These are phyloP conservation scores for Hoplostethus mediterraneus DNA, from an alignment of 2,797 vertebrate genomes.

Conservation along the genomic window DNA sequence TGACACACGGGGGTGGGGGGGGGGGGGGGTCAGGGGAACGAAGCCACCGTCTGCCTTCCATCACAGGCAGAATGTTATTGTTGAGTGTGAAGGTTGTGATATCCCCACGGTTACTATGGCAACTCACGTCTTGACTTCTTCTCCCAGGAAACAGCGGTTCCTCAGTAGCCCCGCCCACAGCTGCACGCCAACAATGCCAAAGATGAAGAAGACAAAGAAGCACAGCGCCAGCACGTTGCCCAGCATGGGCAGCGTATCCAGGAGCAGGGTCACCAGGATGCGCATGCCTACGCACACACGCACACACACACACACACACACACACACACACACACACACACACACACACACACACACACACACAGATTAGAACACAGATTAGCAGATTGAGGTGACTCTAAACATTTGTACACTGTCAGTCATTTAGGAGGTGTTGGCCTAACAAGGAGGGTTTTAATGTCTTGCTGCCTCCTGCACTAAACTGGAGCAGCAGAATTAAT, in stretches of 20 bases:
- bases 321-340: conserved; percentile 31
- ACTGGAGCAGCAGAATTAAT: conserved; percentile 50
- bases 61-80: not conserved
- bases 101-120: conserved; percentile 48
- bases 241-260: conserved; percentile 97
- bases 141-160: conserved; percentile 95
- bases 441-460: conserved; percentile 31
- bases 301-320: conserved; percentile 51
- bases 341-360: conserved; percentile 14
- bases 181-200: conserved; percentile 96
- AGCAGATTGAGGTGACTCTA: conserved; percentile 4
- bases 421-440: conserved; percentile 27
- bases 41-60: conserved; percentile 5
- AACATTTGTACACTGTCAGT: not conserved
- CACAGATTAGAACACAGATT: too few species aligned
- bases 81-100: conserved; percentile 11
- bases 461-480: conserved; percentile 41
- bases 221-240: conserved; percentile 96
- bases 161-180: conserved; percentile 96
- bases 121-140: conserved; percentile 89
- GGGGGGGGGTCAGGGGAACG: conserved; percentile 32
- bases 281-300: conserved; percentile 88
- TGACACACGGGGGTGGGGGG: too few species aligned
- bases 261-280: conserved; percentile 95
- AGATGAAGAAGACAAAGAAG: conserved; percentile 99